Evolutionary conservation across 1,140 invertebrate species (phyloP), one percentile per base, ranked within the genome.

Genomic region (Cecropterus lyciades): DNA sequence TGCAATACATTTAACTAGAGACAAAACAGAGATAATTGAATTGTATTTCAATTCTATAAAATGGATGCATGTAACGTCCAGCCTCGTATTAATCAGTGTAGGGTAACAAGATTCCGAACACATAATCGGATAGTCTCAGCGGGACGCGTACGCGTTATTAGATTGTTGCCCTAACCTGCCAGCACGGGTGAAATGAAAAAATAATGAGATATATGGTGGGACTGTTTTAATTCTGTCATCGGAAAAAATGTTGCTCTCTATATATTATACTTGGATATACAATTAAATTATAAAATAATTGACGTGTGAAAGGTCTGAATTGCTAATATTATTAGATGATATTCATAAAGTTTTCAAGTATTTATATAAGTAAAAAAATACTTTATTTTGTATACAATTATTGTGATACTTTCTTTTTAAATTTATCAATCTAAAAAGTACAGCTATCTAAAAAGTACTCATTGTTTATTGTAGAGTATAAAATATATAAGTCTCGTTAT

Each of bases 101-200:
- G 85, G 87, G 85, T 90, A 90, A 90, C 87, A 79, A 86, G 84
- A 82, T 90, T 90, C 80, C 63, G 70, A 67, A 69, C 70, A 77
- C 80, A 79, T 90, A 91, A 89, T 87, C 84, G 84, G 86, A 87
- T 75, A 70, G 80, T 84, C 85, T 77, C 86, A 77, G 84, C 85
- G 81, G 87, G 86, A 78, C 69, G 81, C 79, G 78, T 80, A 74
- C 85, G 81, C 53, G 84, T 88, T 90, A 88, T 90, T 90, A 87
- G 84, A 90, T 90, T 88, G 87, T 86, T 84, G 70, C 85, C 85
- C 85, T 87, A 87, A 87, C 87, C 84, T 86, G 84, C 70, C 77
- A 67, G 63, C 70, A 69, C 73, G 59, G 57, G 45, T 59, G 48
- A 52, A 69, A 75, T 80, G 74, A 73, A 78, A 76, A 80, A 79